A percentile compares a stretch with the other conserved stretches of the same genome.
phyloP scores from a whole-genome alignment of 2,888 invertebrate species.

The Andrena trimmerana region DNA sequence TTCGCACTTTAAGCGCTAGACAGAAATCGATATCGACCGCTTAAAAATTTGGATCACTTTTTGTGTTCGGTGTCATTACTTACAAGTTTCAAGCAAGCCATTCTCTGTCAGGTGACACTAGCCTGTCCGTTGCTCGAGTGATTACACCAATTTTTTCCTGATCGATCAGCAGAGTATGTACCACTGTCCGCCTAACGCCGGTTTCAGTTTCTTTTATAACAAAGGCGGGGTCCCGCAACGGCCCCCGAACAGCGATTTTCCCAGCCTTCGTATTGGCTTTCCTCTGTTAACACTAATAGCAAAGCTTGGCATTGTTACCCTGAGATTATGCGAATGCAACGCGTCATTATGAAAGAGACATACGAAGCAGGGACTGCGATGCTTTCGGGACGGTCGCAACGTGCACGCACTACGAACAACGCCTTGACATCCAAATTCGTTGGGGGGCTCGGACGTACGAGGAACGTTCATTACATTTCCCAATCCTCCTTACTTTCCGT shows the following conservation, averaged over 20 bases:
- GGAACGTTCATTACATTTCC: slow-evolving; percentile 25
- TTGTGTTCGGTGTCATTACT: slow-evolving; percentile 55
- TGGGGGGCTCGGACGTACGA: not conserved
- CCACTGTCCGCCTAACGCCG: slow-evolving; percentile 59
- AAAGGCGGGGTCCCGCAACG: slow-evolving; percentile 63
- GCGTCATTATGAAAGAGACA: slow-evolving; percentile 71
- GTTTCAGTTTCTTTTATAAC: slow-evolving; percentile 75
- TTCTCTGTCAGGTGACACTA: slow-evolving; percentile 61
- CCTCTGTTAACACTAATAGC: slow-evolving; percentile 70
- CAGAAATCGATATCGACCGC: no score
- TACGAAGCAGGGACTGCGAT: slow-evolving; percentile 37
- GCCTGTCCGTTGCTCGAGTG: slow-evolving; percentile 23
- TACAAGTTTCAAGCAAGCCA: slow-evolving; percentile 79
- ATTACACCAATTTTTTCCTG: slow-evolving; percentile 57
- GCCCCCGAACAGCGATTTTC: slow-evolving; percentile 65
- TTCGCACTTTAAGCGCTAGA: no score
- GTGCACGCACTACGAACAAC: slow-evolving; percentile 46
- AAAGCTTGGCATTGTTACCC: slow-evolving; percentile 72
- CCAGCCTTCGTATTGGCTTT: slow-evolving; percentile 68
- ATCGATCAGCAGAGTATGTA: slow-evolving; percentile 50
- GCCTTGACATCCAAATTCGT: slow-evolving; percentile 76
- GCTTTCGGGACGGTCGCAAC: slow-evolving; percentile 34
- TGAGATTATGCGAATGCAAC: slow-evolving; percentile 71
- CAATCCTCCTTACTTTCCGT: not conserved
- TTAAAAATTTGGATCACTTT: no score